Evolutionary conservation across 2,797 vertebrate species (phyloP), one percentile per base, ranked within the genome.

Genomic region (Megaceryle alcyon): DNA sequence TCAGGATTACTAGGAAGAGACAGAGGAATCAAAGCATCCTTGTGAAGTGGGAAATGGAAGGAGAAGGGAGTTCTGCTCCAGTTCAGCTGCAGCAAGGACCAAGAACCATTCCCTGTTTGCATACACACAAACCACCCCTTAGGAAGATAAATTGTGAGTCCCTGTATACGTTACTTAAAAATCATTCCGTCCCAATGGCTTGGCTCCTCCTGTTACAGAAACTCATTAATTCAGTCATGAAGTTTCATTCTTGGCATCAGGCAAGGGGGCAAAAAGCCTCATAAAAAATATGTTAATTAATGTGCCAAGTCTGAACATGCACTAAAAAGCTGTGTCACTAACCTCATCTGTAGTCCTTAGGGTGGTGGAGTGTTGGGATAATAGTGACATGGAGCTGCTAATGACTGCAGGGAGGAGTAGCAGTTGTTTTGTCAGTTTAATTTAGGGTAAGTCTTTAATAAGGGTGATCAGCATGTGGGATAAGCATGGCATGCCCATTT

Each of bases 51-150:
- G 33, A 60, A 44, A 64, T 16, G 18, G 56, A 41, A 44, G 20
- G 25, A 77, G 59, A 60, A 26, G 4, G 2, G 18, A 31, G 4
- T 60, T 72, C 10, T n/a, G 23, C 56, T 48, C 37, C 49, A 5
- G 11, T 39, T 54, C 60, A 46, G 14, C 23, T 63, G 15, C 23
- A 49, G 46, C 13, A 31, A 22, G 54, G 21, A 5, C 33, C 5
- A 7, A 56, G 33, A 71, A 2, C 25, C 2, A 6, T n/a, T 75
- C 35, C 33, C 14, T n/a, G 7, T 26, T 3, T 18, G 35, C 21
- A 31, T 6, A 0, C 3, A 4, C 14, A 35, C 18, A 9, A 1
- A 15, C n/a, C 22, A 1, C 44, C 3, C 9, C 3, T 1, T 6
- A 12, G 33, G 2, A 7, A 3, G 14, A 11, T 20, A 22, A 26